phyloP scores from a whole-genome alignment of 2,113 vertebrate genomes.

The Donacobius atricapilla region DNA sequence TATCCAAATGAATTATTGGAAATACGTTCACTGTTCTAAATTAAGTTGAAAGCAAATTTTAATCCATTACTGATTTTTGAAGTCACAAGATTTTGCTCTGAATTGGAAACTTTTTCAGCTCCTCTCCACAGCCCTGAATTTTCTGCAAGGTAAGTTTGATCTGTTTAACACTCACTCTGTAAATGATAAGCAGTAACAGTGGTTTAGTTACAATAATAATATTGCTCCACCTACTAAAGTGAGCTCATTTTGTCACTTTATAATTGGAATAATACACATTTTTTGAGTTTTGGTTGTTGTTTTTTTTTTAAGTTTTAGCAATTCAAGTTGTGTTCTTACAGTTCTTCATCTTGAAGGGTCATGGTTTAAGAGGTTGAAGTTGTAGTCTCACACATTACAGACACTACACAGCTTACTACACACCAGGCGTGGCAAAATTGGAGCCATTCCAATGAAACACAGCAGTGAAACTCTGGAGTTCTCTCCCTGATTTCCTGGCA shows the following conservation, averaged over 20 bases:
- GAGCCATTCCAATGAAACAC: too few relatives aligned
- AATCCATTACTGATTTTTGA: not conserved
- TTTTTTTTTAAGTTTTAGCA: not conserved
- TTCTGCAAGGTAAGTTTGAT: not conserved
- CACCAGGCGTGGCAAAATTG: too few relatives aligned
- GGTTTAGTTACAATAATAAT: not conserved
- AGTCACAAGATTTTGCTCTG: not conserved
- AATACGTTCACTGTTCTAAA: not conserved
- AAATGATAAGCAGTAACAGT: not conserved
- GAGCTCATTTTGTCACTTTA: not conserved
- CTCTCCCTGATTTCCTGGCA: too few relatives aligned
- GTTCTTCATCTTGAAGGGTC: too few relatives aligned
- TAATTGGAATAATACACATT: not conserved
- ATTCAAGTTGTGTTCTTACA: too few relatives aligned
- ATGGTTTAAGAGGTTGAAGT: too few relatives aligned
- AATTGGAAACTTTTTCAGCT: not conserved
- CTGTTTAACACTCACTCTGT: not conserved
- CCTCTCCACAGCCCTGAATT: not conserved
- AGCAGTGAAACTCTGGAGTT: too few relatives aligned
- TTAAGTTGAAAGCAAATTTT: not conserved
- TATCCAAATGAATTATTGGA: not conserved
- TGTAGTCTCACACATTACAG: too few relatives aligned
- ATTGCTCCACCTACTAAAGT: not conserved
- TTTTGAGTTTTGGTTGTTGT: not conserved
- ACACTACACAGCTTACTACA: too few relatives aligned